phyloP scores from a whole-genome alignment of 2,888 invertebrate genomes.

The Drosophila kuntzei region DNA sequence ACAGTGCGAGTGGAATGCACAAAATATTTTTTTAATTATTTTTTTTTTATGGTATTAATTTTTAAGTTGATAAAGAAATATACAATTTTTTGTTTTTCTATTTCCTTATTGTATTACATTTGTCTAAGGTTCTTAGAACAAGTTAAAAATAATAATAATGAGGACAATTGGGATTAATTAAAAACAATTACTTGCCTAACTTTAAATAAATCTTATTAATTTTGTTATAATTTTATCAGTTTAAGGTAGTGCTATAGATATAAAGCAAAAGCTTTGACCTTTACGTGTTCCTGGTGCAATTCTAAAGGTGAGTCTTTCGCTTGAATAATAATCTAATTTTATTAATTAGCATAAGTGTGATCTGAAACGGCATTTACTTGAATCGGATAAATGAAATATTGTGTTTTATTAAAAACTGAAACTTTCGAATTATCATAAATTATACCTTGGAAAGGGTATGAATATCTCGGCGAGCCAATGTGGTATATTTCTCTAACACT shows the following conservation, averaged over 20 bases:
- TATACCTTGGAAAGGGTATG: conserved; percentile 32
- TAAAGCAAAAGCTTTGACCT: background rate
- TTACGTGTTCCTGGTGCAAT: background rate
- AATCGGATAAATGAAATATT: background rate
- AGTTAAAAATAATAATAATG: no score
- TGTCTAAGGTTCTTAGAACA: no score
- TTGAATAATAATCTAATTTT: background rate
- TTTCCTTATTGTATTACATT: no score
- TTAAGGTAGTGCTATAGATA: background rate
- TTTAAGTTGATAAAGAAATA: no score
- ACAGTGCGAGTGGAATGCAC: background rate
- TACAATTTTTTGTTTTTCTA: no score
- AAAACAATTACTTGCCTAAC: no score
- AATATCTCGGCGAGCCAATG: conserved; percentile 11
- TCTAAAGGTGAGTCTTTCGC: background rate
- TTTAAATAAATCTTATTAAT: background rate
- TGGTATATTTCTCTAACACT: background rate
- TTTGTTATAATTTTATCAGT: background rate
- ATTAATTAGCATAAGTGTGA: background rate
- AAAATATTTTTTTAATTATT: background rate
- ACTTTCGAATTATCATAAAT: background rate
- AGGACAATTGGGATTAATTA: no score
- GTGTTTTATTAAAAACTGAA: background rate
- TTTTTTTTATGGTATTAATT: background rate
- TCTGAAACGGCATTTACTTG: background rate